phyloP scores from a whole-genome alignment of 2,113 vertebrate species.

The Strigops habroptila region DNA sequence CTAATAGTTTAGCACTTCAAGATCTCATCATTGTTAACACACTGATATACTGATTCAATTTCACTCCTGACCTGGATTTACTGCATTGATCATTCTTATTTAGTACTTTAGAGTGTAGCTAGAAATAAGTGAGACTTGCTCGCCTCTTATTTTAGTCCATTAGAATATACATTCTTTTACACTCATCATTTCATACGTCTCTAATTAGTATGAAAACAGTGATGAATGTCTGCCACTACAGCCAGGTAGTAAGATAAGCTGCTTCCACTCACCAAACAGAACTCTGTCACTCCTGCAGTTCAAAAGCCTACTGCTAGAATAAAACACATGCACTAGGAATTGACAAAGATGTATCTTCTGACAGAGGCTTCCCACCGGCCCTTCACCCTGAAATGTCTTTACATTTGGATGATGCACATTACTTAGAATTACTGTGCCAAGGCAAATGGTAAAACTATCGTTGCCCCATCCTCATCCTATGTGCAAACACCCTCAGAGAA shows the following conservation, averaged over 20 bases:
- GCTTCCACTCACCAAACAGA: background rate
- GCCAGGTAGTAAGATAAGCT: background rate
- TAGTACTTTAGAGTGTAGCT: background rate
- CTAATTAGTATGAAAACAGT: background rate
- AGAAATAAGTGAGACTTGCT: background rate
- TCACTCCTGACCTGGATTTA: slow-evolving; percentile 53
- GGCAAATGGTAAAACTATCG: background rate
- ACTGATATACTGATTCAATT: slow-evolving; percentile 8
- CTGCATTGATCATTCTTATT: slow-evolving; percentile 6
- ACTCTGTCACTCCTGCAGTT: background rate
- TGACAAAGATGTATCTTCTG: background rate
- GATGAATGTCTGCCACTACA: background rate
- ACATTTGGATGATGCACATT: background rate
- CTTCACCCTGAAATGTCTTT: background rate
- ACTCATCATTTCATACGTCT: background rate
- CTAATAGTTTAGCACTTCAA: slow-evolving; percentile 44
- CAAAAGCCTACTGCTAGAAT: background rate
- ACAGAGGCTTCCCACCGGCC: background rate
- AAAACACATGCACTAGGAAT: background rate
- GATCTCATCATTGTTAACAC: slow-evolving; percentile 30
- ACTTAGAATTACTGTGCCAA: background rate
- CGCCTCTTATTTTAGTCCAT: background rate
- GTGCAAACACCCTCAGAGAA: background rate
- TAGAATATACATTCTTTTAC: background rate
- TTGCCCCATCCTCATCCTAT: background rate